Base-by-base conservation (phyloP, 1,140 invertebrate genomes). In the Zeugodacus cucurbitae region DNA sequence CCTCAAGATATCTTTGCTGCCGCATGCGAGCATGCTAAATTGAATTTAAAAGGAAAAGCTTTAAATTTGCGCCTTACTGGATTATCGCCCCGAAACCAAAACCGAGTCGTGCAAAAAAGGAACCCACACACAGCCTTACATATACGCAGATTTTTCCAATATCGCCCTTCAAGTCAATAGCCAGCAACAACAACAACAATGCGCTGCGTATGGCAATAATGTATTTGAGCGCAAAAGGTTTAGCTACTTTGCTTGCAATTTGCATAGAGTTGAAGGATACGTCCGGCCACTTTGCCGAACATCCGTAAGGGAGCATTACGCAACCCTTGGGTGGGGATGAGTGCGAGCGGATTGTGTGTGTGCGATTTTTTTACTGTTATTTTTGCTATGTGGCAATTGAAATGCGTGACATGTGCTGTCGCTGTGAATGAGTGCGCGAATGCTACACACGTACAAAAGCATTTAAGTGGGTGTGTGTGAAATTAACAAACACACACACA, bases 191-290 rank as follows among this genome's bases (percentile, higher is more conserved):
- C 29, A 17, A 26, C 26, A 70, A 32, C 64, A 82, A n/a, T 3
- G 34, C 67, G 5, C 67, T 54, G 44, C 74, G 41, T 0, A 82
- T 48, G n/a, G 41, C 74, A 82, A 48, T 41, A 29, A 48, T 26
- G n/a, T 26, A 41, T 48, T 82, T 82, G 44, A 82, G 4, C 41
- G 74, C n/a, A 54, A 82, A 82, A 82, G 37, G 41, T 82, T 82
- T 34, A 82, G 34, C 74, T 82, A 48, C 74, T 82, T 82, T 48
- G 41, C 37, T 22, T 82, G 41, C 74, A 82, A 82, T 82, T 82
- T 82, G 74, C 74, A 82, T 82, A 82, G 41, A 82, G 74, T 82
- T 82, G 74, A 82, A 82, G 74, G 41, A 44, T 82, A 82, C 74
- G 22, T 48, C 74, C 41, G 74, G 74, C n/a, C 74, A 82, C 41